These are phyloP conservation scores for Eupelmus urozonus DNA, from an alignment of 2,888 invertebrate genomes.

Conservation along the genomic window DNA sequence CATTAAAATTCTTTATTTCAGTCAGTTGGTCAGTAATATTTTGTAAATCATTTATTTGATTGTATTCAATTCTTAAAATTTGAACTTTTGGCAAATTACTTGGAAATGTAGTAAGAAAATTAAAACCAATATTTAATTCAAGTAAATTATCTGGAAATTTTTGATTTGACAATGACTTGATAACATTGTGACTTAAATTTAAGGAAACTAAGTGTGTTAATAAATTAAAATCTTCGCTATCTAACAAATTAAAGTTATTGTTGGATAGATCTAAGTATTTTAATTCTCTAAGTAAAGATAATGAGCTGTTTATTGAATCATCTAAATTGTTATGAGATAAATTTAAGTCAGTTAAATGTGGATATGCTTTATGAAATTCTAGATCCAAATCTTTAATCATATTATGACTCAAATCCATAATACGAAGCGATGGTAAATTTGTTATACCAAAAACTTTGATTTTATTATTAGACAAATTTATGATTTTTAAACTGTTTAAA, in stretches of 20 bases:
- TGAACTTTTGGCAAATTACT: slow-evolving; percentile 60
- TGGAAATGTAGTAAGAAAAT: slow-evolving; percentile 63
- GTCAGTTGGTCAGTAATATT: slow-evolving; percentile 53
- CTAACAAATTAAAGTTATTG: slow-evolving; percentile 65
- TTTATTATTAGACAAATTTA: slow-evolving; percentile 79
- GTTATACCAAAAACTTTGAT: slow-evolving; percentile 77
- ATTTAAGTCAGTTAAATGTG: slow-evolving; percentile 66
- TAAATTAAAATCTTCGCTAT: slow-evolving; percentile 53
- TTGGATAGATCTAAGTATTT: slow-evolving; percentile 72
- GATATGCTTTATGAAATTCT: slow-evolving; percentile 70
- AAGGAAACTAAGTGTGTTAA: slow-evolving; percentile 62
- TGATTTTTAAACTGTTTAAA: slow-evolving; percentile 71
- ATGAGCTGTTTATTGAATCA: slow-evolving; percentile 75
- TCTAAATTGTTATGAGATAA: slow-evolving; percentile 74
- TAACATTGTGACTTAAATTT: slow-evolving; percentile 65
- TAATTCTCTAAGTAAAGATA: slow-evolving; percentile 77
- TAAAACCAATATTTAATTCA: slow-evolving; percentile 65
- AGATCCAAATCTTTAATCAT: slow-evolving; percentile 72
- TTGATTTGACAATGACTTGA: slow-evolving; percentile 62
- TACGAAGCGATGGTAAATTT: slow-evolving; percentile 76
- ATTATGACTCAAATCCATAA: slow-evolving; percentile 79
- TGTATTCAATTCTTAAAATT: slow-evolving; percentile 66
- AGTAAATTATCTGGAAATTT: slow-evolving; percentile 64
- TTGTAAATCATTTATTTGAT: slow-evolving; percentile 62
- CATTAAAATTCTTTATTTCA: slow-evolving; percentile 64